These are phyloP conservation scores for Dicycla oo DNA, from an alignment of 2,888 invertebrate genomes.

Conservation along the genomic window DNA sequence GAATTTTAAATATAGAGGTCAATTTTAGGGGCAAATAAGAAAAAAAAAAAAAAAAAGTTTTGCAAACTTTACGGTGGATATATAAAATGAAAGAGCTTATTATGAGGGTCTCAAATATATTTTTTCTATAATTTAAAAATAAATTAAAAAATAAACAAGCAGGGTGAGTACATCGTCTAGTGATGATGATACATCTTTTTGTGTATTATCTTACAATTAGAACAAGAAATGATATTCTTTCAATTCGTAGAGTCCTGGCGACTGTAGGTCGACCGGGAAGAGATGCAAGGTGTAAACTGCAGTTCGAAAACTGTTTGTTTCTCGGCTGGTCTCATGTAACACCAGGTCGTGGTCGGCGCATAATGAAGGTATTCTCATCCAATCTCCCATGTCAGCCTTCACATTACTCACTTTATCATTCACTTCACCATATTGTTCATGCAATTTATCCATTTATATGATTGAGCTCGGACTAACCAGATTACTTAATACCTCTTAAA, in stretches of 20 bases:
- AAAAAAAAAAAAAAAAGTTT: no score
- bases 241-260: background rate
- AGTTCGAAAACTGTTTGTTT: background rate
- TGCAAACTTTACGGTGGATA: no score
- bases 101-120: no score
- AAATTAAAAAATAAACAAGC: no score
- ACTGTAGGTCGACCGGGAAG: no score
- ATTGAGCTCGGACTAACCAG: background rate
- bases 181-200: background rate
- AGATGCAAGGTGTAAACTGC: background rate
- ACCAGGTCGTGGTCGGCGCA: background rate
- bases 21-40: no score
- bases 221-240: background rate
- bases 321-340: background rate
- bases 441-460: background rate
- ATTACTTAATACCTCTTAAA: background rate
- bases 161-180: background rate
- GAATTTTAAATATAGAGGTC: no score
- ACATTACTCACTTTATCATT: background rate
- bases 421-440: background rate
- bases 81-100: no score
- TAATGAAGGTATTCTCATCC: background rate
- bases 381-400: background rate
- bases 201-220: background rate
- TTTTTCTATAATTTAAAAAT: no score